A percentile compares a stretch with the other conserved stretches of the same genome.
phyloP scores from a whole-genome alignment of 2,888 invertebrate species.

The Agriotes lineatus region DNA sequence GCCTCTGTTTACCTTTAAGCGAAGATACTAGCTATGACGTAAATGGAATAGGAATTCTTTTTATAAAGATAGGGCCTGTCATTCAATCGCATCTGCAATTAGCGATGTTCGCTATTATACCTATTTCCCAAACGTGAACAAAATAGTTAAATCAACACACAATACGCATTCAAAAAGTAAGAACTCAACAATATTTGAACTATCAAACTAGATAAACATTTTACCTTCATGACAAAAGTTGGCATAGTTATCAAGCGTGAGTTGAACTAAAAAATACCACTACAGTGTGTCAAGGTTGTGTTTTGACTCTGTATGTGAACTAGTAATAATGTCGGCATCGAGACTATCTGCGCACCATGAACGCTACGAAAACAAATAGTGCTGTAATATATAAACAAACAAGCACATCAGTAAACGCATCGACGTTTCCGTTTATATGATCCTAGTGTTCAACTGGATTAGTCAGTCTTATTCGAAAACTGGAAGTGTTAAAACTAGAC shows the following conservation, averaged over 20 bases:
- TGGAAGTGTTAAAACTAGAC: no score
- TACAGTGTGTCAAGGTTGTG: slow-evolving; percentile 30
- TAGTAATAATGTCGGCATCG: no score
- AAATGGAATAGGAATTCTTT: slow-evolving; percentile 7
- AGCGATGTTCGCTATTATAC: no score
- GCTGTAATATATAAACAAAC: slow-evolving; percentile 20
- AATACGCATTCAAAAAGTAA: no score
- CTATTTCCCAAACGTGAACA: no score
- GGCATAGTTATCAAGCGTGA: not conserved
- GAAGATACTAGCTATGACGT: not conserved
- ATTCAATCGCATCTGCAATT: not conserved
- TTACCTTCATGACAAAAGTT: not conserved
- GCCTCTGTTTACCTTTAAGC: slow-evolving; percentile 1
- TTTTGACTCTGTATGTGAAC: slow-evolving; percentile 5
- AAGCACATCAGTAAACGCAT: not conserved
- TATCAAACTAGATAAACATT: not conserved
- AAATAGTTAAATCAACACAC: no score
- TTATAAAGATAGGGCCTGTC: not conserved
- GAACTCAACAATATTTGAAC: no score
- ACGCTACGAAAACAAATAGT: slow-evolving; percentile 17
- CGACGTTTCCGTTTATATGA: not conserved
- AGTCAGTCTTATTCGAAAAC: no score
- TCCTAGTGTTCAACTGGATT: not conserved
- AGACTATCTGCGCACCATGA: slow-evolving; percentile 20
- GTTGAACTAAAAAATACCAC: not conserved